Evolutionary conservation across 2,113 vertebrate species (phyloP), one percentile per base, ranked within the genome.

Genomic region (Jaculus jaculus): DNA sequence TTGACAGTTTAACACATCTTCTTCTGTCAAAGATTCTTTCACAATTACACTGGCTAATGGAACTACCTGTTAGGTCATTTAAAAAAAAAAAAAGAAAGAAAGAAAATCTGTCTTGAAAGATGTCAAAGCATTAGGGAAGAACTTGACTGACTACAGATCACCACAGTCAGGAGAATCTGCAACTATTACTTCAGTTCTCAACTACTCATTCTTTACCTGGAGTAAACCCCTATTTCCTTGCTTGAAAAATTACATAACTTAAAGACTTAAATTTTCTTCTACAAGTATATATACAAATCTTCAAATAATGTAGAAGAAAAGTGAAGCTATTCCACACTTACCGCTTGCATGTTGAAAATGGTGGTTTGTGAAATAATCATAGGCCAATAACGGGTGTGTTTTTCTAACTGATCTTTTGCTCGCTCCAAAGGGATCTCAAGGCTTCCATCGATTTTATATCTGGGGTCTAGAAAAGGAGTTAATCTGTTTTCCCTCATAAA

Each of bases 301-400:
- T 47, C 13, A 81, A 90, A 24, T 66, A 75, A 92, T 18, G 63
- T 20, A 84, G 24, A 90, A 96, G 30, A 58, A 84, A 89, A 60
- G 0, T 69, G 81, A 68, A 91, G 61, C 39, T 37, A 11, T 68
- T 69, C 63, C 15, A 47, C 42, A 98, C 99, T 98, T 97, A 99
- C 99, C 58, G 99, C 99, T 98, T 99, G 99, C 99, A 99, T 99
- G 97, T 99, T 99, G 98, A 99, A 99, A 93, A 99, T 99, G 90
- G 99, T 99, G 69, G 99, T 99, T 97, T 99, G 99, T 94, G 99
- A 99, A 97, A 99, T 99, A 96, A 99, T 99, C 99, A 99, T 99
- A 24, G 99, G 99, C 99, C 99, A 99, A 97, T 99, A 99, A 58
- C 99, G 99, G 73, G 99, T 99, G 95, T 99, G 98, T 78, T 99